Evolutionary conservation across 2,888 invertebrate species (phyloP).

Genomic region (Melangyna quadrimaculata): DNA sequence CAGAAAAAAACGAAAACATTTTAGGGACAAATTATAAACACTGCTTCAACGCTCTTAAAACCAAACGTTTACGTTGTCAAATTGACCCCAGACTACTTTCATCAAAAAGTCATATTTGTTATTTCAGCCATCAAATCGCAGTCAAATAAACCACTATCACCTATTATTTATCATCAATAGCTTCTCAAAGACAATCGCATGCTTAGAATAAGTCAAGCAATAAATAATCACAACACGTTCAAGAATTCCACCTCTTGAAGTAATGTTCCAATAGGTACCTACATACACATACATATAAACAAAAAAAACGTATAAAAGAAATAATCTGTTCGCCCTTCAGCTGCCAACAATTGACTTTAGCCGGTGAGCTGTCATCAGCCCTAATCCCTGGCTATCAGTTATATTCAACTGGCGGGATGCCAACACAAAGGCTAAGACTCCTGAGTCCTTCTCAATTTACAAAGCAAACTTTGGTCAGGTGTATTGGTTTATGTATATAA

Average conservation of each 20-base stretch:
- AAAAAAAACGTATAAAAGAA: slow-evolving; percentile 17
- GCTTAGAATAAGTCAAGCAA: slow-evolving; percentile 21
- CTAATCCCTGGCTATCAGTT: slow-evolving; percentile 65
- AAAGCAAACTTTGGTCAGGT: slow-evolving; percentile 66
- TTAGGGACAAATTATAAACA: too few relatives aligned
- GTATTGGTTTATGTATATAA: slow-evolving; percentile 42
- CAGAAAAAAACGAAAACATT: too few relatives aligned
- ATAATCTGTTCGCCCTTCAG: slow-evolving; percentile 69
- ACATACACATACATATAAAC: neutral
- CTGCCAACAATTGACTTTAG: slow-evolving; percentile 64
- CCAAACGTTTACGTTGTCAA: too few relatives aligned
- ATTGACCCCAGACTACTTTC: too few relatives aligned
- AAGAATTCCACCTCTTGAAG: slow-evolving; percentile 30
- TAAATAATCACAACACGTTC: slow-evolving; percentile 28
- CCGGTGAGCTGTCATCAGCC: slow-evolving; percentile 51
- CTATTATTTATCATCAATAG: neutral
- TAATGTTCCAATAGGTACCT: too few relatives aligned
- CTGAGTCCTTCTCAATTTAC: slow-evolving; percentile 66
- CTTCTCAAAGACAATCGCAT: neutral
- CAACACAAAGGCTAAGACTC: slow-evolving; percentile 42
- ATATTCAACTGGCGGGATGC: slow-evolving; percentile 65
- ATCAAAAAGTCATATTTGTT: too few relatives aligned
- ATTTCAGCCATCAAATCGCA: slow-evolving; percentile 7
- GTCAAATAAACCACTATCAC: neutral
- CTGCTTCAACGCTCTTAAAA: too few relatives aligned